Conservation (phyloP, 2,888 invertebrate species). For the Rutpela maculata region DNA sequence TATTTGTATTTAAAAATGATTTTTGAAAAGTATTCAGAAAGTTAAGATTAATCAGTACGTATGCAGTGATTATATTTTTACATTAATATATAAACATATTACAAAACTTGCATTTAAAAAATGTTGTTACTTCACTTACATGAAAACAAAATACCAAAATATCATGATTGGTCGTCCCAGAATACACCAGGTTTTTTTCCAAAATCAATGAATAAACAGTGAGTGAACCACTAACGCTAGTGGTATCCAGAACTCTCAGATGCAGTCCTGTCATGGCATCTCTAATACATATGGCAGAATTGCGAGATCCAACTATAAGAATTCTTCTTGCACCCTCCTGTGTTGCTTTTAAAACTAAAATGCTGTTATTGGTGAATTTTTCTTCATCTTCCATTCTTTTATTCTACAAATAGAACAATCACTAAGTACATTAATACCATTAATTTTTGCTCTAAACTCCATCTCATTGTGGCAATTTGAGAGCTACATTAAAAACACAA, state of each 20-base stretch:
- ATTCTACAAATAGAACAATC: constrained; percentile 57
- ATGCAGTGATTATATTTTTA: too few species aligned
- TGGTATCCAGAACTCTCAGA: constrained; percentile 80
- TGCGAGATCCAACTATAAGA: constrained; percentile 82
- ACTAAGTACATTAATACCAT: background rate
- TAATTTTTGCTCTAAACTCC: too few species aligned
- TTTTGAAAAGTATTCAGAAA: too few species aligned
- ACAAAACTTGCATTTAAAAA: too few species aligned
- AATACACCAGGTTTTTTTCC: constrained; percentile 82
- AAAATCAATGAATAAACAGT: constrained; percentile 85
- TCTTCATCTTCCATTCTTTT: constrained; percentile 64
- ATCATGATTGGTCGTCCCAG: constrained; percentile 84
- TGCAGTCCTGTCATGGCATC: constrained; percentile 84
- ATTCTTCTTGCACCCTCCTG: constrained; percentile 85
- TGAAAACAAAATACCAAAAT: constrained; percentile 86
- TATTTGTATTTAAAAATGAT: too few species aligned
- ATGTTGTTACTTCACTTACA: constrained; percentile 75
- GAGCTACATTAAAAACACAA: too few species aligned
- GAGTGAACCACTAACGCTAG: constrained; percentile 71
- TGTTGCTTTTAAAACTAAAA: constrained; percentile 82
- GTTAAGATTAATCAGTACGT: too few species aligned
- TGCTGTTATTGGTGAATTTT: constrained; percentile 79
- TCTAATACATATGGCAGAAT: constrained; percentile 82
- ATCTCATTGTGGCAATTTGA: too few species aligned
- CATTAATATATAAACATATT: too few species aligned